phyloP scores from a whole-genome alignment of 2,888 invertebrate species.

The Dynastes hyllus region DNA sequence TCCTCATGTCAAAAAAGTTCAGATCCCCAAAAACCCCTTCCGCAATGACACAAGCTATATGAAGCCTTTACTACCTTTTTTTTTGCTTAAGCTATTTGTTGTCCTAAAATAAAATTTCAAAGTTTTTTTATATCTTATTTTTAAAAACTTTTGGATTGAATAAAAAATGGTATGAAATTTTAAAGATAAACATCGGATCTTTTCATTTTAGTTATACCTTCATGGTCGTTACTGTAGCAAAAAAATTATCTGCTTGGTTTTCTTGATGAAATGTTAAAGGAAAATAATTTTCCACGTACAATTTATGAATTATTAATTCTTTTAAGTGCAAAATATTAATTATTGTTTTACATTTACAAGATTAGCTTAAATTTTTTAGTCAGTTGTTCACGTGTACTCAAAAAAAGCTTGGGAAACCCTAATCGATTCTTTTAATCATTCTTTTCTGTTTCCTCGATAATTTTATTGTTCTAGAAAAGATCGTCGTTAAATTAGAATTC shows the following conservation, averaged over 20 bases:
- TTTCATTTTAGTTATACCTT: constrained; percentile 39
- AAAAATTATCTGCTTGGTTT: background rate
- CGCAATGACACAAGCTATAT: constrained; percentile 45
- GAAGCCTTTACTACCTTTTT: constrained; percentile 44
- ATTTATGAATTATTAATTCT: no score
- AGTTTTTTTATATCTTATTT: no score
- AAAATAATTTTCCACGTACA: constrained; percentile 2
- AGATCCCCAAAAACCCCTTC: constrained; percentile 30
- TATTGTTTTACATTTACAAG: constrained; percentile 63
- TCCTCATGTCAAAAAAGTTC: constrained; percentile 19
- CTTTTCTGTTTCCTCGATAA: background rate
- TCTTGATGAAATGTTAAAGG: background rate
- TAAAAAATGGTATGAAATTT: constrained; percentile 68
- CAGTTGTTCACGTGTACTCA: constrained; percentile 32
- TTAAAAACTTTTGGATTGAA: no score
- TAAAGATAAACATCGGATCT: constrained; percentile 59
- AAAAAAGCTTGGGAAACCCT: constrained; percentile 46
- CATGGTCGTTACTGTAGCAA: constrained; percentile 19
- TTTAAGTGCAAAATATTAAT: no score
- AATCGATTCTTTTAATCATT: constrained; percentile 31
- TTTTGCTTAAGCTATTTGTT: constrained; percentile 54
- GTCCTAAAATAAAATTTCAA: no score
- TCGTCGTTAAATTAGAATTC: constrained; percentile 37
- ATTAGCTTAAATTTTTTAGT: constrained; percentile 50
- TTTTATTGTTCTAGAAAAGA: constrained; percentile 51